Evolutionary conservation across 1,140 invertebrate species (phyloP).

Genomic region (Centruroides sculpturatus): DNA sequence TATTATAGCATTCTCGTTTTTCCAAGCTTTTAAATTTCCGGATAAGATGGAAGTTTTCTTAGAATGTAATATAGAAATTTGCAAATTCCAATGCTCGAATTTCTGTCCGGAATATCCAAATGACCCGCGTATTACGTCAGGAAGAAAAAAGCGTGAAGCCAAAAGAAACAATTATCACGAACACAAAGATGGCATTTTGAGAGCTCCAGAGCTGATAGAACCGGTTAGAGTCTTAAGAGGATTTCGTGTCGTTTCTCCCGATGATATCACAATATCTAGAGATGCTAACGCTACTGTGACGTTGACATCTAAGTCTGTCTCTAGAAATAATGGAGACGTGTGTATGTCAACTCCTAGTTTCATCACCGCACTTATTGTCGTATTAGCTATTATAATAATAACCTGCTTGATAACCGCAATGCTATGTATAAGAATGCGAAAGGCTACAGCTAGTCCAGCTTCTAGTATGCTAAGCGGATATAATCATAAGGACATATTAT

Average conservation of each 20-base stretch:
- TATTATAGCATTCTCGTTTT: constrained; percentile 59
- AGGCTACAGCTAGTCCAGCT: constrained; percentile 2
- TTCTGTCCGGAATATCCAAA: neutral
- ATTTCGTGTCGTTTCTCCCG: constrained; percentile 24
- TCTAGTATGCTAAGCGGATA: neutral
- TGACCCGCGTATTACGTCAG: neutral
- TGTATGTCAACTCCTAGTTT: constrained; percentile 32
- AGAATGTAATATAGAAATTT: constrained; percentile 69
- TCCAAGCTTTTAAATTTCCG: constrained; percentile 76
- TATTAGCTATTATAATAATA: constrained; percentile 28
- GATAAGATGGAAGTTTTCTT: constrained; percentile 70
- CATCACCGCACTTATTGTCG: constrained; percentile 24
- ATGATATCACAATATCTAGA: constrained; percentile 19
- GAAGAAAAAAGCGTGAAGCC: neutral
- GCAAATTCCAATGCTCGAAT: constrained; percentile 59
- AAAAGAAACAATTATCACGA: neutral
- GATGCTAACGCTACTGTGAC: neutral
- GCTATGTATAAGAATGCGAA: constrained; percentile 20
- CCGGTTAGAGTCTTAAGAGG: constrained; percentile 19
- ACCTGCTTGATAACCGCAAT: constrained; percentile 28
- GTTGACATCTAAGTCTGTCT: too few relatives aligned
- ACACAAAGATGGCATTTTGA: neutral
- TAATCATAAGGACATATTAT: too few relatives aligned
- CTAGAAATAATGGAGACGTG: constrained; percentile 21
- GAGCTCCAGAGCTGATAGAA: neutral